Evolutionary conservation across 2,797 vertebrate genomes (phyloP).

Genomic region (Phyllotis vaccarum): DNA sequence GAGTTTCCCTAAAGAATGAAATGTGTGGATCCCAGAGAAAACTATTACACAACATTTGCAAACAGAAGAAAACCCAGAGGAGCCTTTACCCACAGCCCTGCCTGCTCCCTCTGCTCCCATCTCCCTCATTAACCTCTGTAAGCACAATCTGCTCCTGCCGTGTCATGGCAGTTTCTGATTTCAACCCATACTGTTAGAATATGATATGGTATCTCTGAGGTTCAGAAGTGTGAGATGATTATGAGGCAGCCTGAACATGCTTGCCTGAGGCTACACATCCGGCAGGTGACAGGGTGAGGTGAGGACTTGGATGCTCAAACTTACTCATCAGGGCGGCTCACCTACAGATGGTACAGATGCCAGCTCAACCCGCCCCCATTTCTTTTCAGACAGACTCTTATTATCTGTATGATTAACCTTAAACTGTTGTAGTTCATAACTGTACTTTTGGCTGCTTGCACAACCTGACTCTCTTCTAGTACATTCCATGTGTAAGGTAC

Average conservation of each 20-base stretch:
- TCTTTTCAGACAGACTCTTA: neutral
- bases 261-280: neutral
- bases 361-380: no score
- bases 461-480: neutral
- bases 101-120: neutral
- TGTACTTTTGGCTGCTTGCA: neutral
- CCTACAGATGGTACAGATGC: fast-evolving
- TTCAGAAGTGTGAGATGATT: neutral
- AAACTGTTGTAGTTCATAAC: neutral
- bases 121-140: neutral
- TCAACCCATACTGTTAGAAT: neutral
- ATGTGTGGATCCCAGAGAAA: neutral
- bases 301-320: neutral
- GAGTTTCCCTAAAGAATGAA: neutral
- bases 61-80: neutral
- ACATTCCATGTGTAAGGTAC: fast-evolving
- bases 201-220: fast-evolving
- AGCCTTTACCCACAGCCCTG: neutral
- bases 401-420: neutral
- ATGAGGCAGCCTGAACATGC: neutral
- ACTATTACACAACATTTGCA: neutral
- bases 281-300: neutral
- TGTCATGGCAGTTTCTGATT: neutral
- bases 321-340: neutral
- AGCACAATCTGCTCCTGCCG: fast-evolving